Percentiles rank a stretch among this genome's conserved stretches.
These are phyloP conservation scores for Redunca redunca DNA, from an alignment of 2,113 vertebrate genomes.

Conservation along the genomic window DNA sequence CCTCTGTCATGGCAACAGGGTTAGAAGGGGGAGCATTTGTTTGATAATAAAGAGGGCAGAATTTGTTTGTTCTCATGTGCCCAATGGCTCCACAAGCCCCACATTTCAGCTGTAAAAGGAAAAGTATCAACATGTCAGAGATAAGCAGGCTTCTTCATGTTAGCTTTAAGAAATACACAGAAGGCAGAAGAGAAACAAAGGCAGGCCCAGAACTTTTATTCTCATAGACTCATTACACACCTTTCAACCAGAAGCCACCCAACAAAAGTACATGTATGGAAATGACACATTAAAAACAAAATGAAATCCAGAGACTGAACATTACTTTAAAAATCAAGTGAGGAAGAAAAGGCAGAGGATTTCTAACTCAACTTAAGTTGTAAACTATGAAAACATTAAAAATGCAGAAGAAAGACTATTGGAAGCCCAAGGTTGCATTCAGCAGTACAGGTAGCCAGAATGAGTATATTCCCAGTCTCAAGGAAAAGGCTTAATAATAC, in stretches of 20 bases:
- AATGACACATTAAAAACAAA: background rate
- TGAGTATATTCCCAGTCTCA: background rate
- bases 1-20: slow-evolving; percentile 99
- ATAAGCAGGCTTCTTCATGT: background rate
- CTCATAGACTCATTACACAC: background rate
- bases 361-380: background rate
- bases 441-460: background rate
- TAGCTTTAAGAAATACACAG: background rate
- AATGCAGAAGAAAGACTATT: background rate
- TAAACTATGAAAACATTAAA: slow-evolving; percentile 20
- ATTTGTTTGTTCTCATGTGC: slow-evolving; percentile 99
- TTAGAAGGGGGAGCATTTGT: slow-evolving; percentile 98
- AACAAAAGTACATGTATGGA: background rate
- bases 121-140: slow-evolving; percentile 8
- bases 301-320: background rate
- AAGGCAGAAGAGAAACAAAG: background rate
- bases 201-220: background rate
- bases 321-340: background rate
- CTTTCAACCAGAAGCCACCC: background rate
- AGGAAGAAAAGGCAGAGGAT: background rate
- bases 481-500: background rate
- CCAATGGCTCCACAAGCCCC: slow-evolving; percentile 98
- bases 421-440: background rate
- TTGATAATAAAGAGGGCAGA: slow-evolving; percentile 98
- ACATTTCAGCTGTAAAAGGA: slow-evolving; percentile 90